Percentiles rank a stretch among this genome's conserved stretches.
These are phyloP conservation scores for Aleiodes sp. DNA, from an alignment of 1,140 invertebrate genomes.

Conservation along the genomic window DNA sequence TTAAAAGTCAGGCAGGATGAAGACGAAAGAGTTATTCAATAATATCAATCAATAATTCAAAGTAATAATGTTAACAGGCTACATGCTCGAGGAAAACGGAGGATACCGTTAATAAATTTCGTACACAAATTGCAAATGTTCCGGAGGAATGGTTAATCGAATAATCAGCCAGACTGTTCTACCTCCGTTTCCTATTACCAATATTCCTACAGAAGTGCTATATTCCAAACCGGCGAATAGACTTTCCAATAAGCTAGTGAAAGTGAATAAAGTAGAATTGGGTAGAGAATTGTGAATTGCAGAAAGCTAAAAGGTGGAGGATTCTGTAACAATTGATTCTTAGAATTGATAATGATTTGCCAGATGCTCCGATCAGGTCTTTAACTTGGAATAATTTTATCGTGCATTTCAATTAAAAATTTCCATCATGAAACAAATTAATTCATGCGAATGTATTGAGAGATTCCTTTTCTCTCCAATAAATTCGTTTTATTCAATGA, in stretches of 20 bases:
- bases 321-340: not conserved
- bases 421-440: no score
- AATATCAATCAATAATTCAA: not conserved
- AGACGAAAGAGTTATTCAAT: no score
- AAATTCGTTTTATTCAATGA: no score
- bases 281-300: not conserved
- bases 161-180: conserved; percentile 64
- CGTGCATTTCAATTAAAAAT: no score
- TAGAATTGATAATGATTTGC: not conserved
- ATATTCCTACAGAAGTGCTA: conserved; percentile 46
- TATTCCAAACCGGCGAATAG: conserved; percentile 38
- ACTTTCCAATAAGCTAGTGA: conserved; percentile 36
- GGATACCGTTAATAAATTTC: conserved; percentile 35
- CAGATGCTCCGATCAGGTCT: no score
- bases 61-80: not conserved
- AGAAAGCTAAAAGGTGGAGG: not conserved
- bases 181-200: conserved; percentile 60
- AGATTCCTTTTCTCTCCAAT: no score
- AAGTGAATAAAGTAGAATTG: not conserved
- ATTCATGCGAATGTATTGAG: no score
- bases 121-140: conserved; percentile 59
- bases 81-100: not conserved
- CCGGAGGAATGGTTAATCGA: conserved; percentile 62
- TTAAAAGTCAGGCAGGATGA: no score
- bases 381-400: no score